Evolutionary conservation across 2,113 vertebrate genomes (phyloP), one percentile per base, ranked within the genome.

Genomic region (Spea multiplicata): DNA sequence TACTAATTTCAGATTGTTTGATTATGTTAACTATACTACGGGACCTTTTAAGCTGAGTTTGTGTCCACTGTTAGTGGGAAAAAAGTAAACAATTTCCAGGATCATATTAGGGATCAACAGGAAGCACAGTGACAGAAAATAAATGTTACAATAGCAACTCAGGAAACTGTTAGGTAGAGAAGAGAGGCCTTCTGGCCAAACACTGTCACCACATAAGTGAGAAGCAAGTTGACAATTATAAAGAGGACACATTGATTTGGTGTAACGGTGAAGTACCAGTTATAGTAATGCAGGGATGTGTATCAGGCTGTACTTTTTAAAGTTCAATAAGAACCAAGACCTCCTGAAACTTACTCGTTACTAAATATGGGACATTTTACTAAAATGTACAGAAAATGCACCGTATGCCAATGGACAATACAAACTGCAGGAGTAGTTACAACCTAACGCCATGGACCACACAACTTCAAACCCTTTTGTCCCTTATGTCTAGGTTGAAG

Each of bases 221-320:
- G 55, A 47, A 6, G n/a, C 68, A 44, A 55, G 50, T 52, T 53
- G 53, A 13, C 10, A 3, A 8, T 6, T 53, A 10, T 53, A 10
- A 70, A 47, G 16, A 50, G 8, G 46, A 48, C 55, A 65, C 5
- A 65, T 4, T 8, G 50, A n/a, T 57, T 50, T n/a, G 55, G 50
- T 67, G 59, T 50, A 71, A 17, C 17, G 16, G 48, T 44, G n/a
- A 66, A 57, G 52, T 49, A 67, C 5, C 14, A 48, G 50, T 66
- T 71, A 71, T 3, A 79, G 30, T 57, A 55, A 6, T 10, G 61
- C 6, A 74, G 78, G 78, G 71, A 80, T 80, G 16, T 80, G 78
- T 74, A 74, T 80, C 65, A 80, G 45, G 78, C 71, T 68, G 16
- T 30, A 50, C 3, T 48, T 45, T 2, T 30, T 30, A 30, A 30